Conservation (phyloP, 2,113 vertebrate species). For the Mesembrinibis cayennensis region DNA sequence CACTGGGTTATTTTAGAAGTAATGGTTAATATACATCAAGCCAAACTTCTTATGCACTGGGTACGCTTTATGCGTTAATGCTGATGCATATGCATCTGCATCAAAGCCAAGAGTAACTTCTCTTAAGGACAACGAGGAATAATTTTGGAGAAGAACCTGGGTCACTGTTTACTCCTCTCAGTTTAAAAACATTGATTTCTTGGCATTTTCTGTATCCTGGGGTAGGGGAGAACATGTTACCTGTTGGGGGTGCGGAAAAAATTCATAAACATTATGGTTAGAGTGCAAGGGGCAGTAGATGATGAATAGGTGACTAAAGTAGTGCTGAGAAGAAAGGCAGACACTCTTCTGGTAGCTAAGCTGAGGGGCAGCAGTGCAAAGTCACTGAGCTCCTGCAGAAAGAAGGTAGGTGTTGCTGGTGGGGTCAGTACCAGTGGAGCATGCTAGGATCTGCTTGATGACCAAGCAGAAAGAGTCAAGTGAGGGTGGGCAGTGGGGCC, state of each 20-base stretch:
- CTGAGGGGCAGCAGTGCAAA: background rate
- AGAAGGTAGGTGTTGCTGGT: background rate
- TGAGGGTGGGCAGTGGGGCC: background rate
- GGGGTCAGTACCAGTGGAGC: rapidly evolving
- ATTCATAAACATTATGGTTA: background rate
- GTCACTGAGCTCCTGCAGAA: background rate
- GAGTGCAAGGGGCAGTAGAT: background rate
- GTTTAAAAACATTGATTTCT: background rate
- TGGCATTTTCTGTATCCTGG: background rate
- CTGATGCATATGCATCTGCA: background rate
- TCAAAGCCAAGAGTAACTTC: background rate
- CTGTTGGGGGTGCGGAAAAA: background rate
- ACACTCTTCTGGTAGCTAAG: background rate
- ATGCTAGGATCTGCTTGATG: background rate
- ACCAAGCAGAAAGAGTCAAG: background rate
- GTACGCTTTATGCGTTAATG: background rate
- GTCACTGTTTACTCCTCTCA: background rate
- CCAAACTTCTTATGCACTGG: background rate
- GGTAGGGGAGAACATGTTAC: background rate
- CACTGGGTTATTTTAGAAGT: background rate
- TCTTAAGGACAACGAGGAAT: background rate
- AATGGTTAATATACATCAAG: background rate
- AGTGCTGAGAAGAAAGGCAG: background rate
- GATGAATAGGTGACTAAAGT: background rate
- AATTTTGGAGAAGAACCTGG: background rate